Evolutionary conservation across 23 tunicate genomes (phyloP), one percentile per base, ranked within the genome.

Genomic region (Trididemnum clinides): DNA sequence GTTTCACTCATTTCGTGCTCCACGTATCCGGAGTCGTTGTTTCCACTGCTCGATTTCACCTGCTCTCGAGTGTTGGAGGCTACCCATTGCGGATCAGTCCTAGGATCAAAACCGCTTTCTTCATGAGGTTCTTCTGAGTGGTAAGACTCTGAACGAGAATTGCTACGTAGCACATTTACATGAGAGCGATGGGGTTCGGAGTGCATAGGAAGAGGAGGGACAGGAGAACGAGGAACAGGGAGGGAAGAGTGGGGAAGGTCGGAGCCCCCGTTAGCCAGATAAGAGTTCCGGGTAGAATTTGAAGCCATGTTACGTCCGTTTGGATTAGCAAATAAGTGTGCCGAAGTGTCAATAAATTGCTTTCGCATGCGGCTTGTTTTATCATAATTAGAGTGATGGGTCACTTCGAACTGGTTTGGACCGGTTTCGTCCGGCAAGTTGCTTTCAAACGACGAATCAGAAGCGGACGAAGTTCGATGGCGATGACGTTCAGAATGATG

Each of bases 21-120:
- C 57, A 87, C 80, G 66, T 69, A 87, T 0, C 91, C 91, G 3
- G 91, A 87, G 64, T 87, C 91, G 69, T 87, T 64, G 49, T 87
- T 87, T 1, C 85, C 81, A 39, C 80, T 83, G 39, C 33, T 71
- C 29, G 80, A 73, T 57, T 73, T 73, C 30, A 26, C 29, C 10
- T 19, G 20, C 1, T 73, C 57, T 21, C 80, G 18, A 10, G 6
- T 18, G 25, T 62, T 21, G 6, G 6, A 6, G 4, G 19, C 29
- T 37, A 36, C 30, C 80, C 80, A 73, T 39, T 37, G 15, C 18
- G 15, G 57, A 38, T 29, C 80, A 36, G 80, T 38, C 4, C 57
- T 36, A 39, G 80, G 80, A 28, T 73, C 28, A 15, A 28, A 23
- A 15, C n/a, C 28, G 28, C 26, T 28, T 38, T 73, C 25, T 32